A percentile compares a stretch with the other conserved stretches of the same genome.
Conservation (phyloP, 92 coral and sea anemone genomes). For the Palythoa grandis region DNA sequence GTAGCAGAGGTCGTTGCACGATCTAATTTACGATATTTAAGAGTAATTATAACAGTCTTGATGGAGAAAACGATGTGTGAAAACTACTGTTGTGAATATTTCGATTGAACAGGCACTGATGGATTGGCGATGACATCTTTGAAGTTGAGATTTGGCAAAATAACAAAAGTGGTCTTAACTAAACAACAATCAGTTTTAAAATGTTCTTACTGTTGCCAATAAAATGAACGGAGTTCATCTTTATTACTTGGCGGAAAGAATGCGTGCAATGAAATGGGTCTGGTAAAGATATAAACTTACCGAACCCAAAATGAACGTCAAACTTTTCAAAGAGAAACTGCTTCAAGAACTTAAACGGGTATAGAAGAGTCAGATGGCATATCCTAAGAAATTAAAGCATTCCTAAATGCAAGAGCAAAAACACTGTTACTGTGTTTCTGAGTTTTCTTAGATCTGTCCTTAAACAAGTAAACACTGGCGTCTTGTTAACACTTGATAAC, state of each 20-base stretch:
- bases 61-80: constrained; percentile 14
- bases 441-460: too few species aligned
- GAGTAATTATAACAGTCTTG: constrained; percentile 5
- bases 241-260: background rate
- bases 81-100: constrained; percentile 4
- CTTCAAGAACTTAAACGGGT: too few species aligned
- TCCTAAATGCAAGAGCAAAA: too few species aligned
- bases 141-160: constrained; percentile 6
- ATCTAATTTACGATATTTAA: constrained; percentile 1
- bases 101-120: background rate
- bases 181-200: background rate
- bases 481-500: too few species aligned
- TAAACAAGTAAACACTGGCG: too few species aligned
- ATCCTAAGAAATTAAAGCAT: too few species aligned
- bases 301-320: background rate
- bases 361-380: too few species aligned
- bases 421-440: too few species aligned
- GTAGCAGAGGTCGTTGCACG: background rate
- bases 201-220: background rate
- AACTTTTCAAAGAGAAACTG: background rate
- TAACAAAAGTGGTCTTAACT: constrained; percentile 1
- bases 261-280: background rate
- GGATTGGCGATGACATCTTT: background rate
- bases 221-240: background rate
- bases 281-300: background rate